Conservation (phyloP, 2,113 vertebrate genomes). For the Hippocampus abdominalis region DNA sequence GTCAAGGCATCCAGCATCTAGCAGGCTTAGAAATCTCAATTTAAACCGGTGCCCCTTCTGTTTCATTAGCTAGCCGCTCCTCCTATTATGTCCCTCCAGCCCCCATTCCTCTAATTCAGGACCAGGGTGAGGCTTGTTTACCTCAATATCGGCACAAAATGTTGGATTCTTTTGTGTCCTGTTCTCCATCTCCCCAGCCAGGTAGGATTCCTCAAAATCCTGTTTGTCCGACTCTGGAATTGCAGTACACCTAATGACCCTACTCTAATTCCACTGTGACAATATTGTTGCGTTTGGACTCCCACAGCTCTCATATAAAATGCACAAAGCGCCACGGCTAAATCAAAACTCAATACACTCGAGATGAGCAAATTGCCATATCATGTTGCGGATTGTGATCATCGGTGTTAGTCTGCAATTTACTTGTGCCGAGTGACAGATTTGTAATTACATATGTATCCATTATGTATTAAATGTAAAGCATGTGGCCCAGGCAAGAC, state of each 20-base stretch:
- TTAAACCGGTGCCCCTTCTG: constrained; percentile 65
- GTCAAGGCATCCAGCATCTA: constrained; percentile 41
- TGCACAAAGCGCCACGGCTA: constrained; percentile 49
- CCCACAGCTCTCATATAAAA: constrained; percentile 64
- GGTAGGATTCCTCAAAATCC: constrained; percentile 50
- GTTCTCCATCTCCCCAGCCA: constrained; percentile 8
- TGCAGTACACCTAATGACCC: constrained; percentile 66
- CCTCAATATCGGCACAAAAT: constrained; percentile 8
- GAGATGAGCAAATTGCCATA: constrained; percentile 22
- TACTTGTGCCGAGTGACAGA: not conserved
- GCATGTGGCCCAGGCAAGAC: too few relatives aligned
- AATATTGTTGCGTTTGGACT: constrained; percentile 74
- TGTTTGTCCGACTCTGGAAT: constrained; percentile 39
- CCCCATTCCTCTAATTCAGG: constrained; percentile 43
- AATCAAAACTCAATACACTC: constrained; percentile 29
- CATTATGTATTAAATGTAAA: not conserved
- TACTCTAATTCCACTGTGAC: constrained; percentile 70
- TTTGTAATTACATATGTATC: not conserved
- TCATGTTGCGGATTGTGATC: constrained; percentile 22
- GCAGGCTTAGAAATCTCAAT: constrained; percentile 43
- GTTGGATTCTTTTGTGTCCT: constrained; percentile 17
- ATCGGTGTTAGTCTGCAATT: constrained; percentile 7
- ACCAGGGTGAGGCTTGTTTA: constrained; percentile 2
- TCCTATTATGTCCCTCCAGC: constrained; percentile 23
- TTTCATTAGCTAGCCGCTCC: constrained; percentile 68